Conservation (phyloP, 2,888 invertebrate species). For the Vesta saturnalis region DNA sequence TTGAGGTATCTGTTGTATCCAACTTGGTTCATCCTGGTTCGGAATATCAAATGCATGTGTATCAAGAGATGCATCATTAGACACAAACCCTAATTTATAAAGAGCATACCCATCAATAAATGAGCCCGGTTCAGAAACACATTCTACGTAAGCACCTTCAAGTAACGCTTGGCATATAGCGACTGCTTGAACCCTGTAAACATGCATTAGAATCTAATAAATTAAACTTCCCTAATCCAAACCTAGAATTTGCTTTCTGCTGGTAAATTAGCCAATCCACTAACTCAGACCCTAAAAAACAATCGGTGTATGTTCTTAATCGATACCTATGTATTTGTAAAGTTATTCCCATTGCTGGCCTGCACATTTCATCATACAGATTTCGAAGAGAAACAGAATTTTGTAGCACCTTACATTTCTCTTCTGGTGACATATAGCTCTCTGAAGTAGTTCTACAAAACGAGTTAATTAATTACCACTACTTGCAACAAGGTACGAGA, state of each 20-base stretch:
- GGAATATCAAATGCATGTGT: conserved; percentile 53
- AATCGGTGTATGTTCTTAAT: conserved; percentile 76
- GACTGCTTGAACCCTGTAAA: conserved; percentile 74
- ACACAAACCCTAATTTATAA: conserved; percentile 60
- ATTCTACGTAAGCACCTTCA: conserved; percentile 79
- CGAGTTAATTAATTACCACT: neutral
- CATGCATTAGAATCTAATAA: conserved; percentile 22
- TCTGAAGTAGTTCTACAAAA: conserved; percentile 55
- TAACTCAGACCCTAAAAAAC: conserved; percentile 82
- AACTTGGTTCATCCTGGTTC: conserved; percentile 68
- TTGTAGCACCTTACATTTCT: conserved; percentile 65
- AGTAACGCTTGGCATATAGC: conserved; percentile 82
- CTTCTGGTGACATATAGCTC: conserved; percentile 64
- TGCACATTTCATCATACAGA: conserved; percentile 70
- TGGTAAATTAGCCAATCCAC: conserved; percentile 86
- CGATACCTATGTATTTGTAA: conserved; percentile 74
- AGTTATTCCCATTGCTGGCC: conserved; percentile 64
- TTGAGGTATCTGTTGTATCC: conserved; percentile 70
- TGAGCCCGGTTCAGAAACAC: conserved; percentile 66
- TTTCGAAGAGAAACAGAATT: conserved; percentile 70
- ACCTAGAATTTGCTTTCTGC: conserved; percentile 81
- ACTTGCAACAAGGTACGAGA: neutral
- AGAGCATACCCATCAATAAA: conserved; percentile 64
- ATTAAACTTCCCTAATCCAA: no score
- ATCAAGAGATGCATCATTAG: conserved; percentile 47